Conservation (phyloP, 1,140 invertebrate species). For the Anadara kagoshimensis region DNA sequence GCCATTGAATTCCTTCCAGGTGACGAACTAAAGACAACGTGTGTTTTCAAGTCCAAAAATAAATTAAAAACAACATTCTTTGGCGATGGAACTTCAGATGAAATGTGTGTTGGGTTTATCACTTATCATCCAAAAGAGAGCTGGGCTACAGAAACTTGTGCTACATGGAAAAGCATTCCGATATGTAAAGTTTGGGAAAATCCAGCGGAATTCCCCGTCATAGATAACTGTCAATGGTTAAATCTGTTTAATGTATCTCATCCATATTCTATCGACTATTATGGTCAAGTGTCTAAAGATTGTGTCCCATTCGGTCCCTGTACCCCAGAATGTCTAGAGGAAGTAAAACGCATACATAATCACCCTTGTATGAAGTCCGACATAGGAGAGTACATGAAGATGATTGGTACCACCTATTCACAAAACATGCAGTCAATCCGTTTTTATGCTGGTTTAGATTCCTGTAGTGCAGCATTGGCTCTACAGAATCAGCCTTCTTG, state of each 20-base stretch:
- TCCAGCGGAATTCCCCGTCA: too few relatives aligned
- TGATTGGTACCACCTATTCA: too few relatives aligned
- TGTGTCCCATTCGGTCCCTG: not conserved
- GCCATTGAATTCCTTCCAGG: constrained; percentile 41
- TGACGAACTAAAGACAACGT: constrained; percentile 42
- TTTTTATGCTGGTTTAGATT: too few relatives aligned
- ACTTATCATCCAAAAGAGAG: constrained; percentile 33
- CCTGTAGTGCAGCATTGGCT: too few relatives aligned
- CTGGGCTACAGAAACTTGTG: constrained; percentile 7
- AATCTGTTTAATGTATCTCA: too few relatives aligned
- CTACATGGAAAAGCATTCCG: constrained; percentile 9
- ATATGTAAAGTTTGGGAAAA: not conserved
- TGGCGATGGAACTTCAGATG: constrained; percentile 43
- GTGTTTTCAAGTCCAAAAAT: constrained; percentile 36
- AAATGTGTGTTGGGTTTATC: constrained; percentile 54
- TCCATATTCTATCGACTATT: too few relatives aligned
- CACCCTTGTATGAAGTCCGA: constrained; percentile 10
- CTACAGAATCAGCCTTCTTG: too few relatives aligned
- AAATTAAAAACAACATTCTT: constrained; percentile 23
- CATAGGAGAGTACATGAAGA: not conserved
- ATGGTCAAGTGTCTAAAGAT: not conserved
- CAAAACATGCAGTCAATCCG: too few relatives aligned
- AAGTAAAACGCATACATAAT: not conserved
- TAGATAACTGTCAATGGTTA: too few relatives aligned
- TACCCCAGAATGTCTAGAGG: not conserved